Conservation (phyloP, 2,888 invertebrate species). For the Lissocephala sabroskyi region DNA sequence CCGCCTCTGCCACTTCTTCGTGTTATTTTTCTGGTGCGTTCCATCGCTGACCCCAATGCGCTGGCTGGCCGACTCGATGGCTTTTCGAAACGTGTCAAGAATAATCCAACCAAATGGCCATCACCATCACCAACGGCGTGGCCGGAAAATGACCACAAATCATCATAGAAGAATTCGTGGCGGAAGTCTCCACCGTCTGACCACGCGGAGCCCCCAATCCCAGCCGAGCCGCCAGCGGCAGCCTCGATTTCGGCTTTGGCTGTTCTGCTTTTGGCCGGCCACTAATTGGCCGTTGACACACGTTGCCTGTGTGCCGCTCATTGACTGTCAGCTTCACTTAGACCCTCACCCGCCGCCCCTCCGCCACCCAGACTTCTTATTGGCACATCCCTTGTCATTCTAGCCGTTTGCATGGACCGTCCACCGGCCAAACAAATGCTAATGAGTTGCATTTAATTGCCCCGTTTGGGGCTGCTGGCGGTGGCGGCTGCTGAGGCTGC, state of each 20-base stretch:
- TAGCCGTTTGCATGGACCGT: no score
- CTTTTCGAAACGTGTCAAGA: constrained; percentile 50
- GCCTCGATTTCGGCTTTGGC: constrained; percentile 9
- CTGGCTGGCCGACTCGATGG: neutral
- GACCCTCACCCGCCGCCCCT: neutral
- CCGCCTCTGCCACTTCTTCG: no score
- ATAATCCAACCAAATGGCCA: constrained; percentile 27
- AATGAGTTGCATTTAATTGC: constrained; percentile 25
- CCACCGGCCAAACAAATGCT: constrained; percentile 12
- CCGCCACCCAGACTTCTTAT: neutral
- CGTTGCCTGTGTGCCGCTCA: constrained; percentile 4
- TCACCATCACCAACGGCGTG: no score
- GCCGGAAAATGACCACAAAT: constrained; percentile 44
- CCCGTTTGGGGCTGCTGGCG: no score
- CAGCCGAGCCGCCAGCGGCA: no score
- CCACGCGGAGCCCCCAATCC: no score
- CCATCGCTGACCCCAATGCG: constrained; percentile 52
- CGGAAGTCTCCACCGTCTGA: neutral
- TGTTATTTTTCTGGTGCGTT: no score
- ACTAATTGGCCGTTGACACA: constrained; percentile 26
- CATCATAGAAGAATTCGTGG: constrained; percentile 41
- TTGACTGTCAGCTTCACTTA: constrained; percentile 4
- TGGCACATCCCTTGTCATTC: no score
- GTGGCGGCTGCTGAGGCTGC: no score
- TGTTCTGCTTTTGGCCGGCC: constrained; percentile 13